Evolutionary conservation across 2,797 vertebrate species (phyloP).

Genomic region (Aphelocoma californica): DNA sequence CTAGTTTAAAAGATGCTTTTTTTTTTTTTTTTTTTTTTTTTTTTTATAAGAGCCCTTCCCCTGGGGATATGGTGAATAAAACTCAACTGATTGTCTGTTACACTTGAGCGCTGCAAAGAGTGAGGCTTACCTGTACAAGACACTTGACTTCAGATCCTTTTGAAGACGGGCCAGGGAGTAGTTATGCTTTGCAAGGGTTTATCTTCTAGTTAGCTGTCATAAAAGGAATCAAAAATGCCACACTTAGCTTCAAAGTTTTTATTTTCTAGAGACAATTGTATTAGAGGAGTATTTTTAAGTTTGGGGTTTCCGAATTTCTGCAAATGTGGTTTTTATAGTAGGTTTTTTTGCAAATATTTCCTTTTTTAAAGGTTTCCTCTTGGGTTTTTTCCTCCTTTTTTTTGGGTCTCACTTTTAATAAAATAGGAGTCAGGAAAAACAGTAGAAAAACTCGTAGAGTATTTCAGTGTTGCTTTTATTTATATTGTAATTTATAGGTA

Average conservation of each 20-base stretch:
- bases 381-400: fast-evolving
- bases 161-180: not conserved
- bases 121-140: not conserved
- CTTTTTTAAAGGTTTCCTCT: fast-evolving
- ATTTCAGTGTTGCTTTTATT: not conserved
- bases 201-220: not conserved
- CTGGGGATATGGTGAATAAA: not conserved
- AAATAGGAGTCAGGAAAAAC: not conserved
- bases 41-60: fast-evolving
- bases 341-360: not conserved
- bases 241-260: not conserved
- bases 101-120: fast-evolving
- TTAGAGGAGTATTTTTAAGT: not conserved
- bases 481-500: not conserved
- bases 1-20: no score
- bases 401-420: not conserved
- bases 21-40: no score
- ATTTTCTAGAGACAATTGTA: not conserved
- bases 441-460: fast-evolving
- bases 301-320: not conserved
- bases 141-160: not conserved
- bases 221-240: not conserved
- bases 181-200: not conserved
- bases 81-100: no score
- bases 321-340: not conserved